Conservation (phyloP, 2,113 vertebrate species). For the Scytalopus superciliaris region DNA sequence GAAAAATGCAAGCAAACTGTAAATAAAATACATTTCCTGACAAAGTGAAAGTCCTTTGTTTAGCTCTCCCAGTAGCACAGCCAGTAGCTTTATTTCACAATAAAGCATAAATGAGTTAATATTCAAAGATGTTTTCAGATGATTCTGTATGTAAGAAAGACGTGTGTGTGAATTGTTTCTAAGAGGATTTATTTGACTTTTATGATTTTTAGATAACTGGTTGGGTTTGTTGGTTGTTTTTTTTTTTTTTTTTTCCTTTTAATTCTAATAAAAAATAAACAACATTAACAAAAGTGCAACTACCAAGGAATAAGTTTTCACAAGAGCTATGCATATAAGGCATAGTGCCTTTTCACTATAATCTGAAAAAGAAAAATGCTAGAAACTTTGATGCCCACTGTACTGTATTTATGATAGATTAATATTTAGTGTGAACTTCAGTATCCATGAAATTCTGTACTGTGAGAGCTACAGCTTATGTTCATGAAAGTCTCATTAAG, state of each 20-base stretch:
- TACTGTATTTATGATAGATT: neutral
- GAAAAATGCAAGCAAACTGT: neutral
- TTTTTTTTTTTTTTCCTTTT: neutral
- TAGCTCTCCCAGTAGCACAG: neutral
- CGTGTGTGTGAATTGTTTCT: neutral
- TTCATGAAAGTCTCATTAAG: neutral
- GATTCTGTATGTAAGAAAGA: neutral
- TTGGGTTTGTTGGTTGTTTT: too few species aligned
- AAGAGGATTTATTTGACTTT: neutral
- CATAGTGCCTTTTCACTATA: neutral
- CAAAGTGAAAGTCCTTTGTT: neutral
- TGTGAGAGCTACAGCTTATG: neutral
- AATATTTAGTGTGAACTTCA: neutral
- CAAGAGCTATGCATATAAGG: neutral
- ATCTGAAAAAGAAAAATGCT: neutral
- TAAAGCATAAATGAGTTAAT: neutral
- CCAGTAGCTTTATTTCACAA: too few species aligned
- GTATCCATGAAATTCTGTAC: neutral
- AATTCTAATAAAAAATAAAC: neutral
- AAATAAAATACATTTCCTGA: neutral
- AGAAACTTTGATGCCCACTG: neutral
- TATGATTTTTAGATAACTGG: neutral
- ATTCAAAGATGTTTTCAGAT: neutral
- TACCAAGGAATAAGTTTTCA: neutral
- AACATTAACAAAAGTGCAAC: neutral